phyloP scores from a whole-genome alignment of 2,797 vertebrate species.

The Bradypodion pumilum region DNA sequence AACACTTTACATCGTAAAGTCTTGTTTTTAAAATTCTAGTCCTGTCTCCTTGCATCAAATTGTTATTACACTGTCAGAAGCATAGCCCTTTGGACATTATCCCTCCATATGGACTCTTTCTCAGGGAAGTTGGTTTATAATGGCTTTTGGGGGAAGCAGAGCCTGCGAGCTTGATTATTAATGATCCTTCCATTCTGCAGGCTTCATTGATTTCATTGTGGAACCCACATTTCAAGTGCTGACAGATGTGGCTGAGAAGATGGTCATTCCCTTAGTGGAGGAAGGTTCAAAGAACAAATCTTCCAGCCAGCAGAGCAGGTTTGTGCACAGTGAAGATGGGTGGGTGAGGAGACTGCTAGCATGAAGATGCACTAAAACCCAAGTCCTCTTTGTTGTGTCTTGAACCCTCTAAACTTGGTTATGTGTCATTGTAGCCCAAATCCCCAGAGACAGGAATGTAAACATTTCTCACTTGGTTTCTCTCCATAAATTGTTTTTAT shows the following conservation, averaged over 20 bases:
- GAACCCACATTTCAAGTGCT: slow-evolving; percentile 93
- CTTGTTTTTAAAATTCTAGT: too few species aligned
- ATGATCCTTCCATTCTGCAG: slow-evolving; percentile 63
- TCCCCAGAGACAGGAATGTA: too few species aligned
- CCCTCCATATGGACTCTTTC: neutral
- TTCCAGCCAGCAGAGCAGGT: slow-evolving; percentile 73
- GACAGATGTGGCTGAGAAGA: slow-evolving; percentile 92
- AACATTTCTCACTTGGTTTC: too few species aligned
- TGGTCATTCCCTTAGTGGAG: slow-evolving; percentile 85
- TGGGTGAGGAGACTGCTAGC: too few species aligned
- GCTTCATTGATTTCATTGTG: slow-evolving; percentile 95
- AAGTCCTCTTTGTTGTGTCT: neutral
- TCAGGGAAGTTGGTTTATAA: neutral
- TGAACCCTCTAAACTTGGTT: neutral
- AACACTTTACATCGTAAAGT: too few species aligned
- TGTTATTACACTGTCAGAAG: too few species aligned
- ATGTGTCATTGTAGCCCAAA: too few species aligned
- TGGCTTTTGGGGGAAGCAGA: too few species aligned
- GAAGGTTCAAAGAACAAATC: slow-evolving; percentile 77
- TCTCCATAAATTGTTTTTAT: too few species aligned
- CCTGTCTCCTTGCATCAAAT: too few species aligned
- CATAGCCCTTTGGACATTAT: too few species aligned
- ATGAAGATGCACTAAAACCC: neutral
- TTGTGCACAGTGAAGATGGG: neutral
- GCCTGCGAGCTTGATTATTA: neutral